Evolutionary conservation across 2,797 vertebrate genomes (phyloP).

Genomic region (Siniperca obscura): DNA sequence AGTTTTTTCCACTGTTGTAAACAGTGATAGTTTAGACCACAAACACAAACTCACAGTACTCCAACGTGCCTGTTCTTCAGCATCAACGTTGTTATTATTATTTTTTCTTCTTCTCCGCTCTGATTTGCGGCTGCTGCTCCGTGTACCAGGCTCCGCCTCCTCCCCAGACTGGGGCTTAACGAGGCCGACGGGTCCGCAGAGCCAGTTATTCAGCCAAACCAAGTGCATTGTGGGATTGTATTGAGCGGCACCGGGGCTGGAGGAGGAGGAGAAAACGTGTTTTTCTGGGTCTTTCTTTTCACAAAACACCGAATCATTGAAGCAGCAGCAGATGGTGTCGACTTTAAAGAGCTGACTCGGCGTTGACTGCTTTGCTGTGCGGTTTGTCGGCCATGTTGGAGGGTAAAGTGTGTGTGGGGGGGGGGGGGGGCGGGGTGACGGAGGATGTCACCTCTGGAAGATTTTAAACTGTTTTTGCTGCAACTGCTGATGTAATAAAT

Average conservation of each 20-base stretch:
- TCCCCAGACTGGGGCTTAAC: constrained; percentile 25
- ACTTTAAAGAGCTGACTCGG: constrained; percentile 17
- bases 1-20: constrained; percentile 94
- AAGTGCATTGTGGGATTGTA: constrained; percentile 60
- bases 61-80: constrained; percentile 81
- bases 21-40: constrained; percentile 92
- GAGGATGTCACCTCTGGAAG: constrained; percentile 28
- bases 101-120: constrained; percentile 61
- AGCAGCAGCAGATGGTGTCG: neutral
- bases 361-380: neutral
- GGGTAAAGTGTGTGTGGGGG: neutral
- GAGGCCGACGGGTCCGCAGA: neutral
- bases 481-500: constrained; percentile 75
- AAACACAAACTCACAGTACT: constrained; percentile 77
- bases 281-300: constrained; percentile 5
- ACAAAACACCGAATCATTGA: constrained; percentile 10
- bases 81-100: constrained; percentile 49
- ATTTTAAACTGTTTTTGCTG: constrained; percentile 73
- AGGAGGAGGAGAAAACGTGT: neutral
- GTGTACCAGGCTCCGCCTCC: constrained; percentile 38
- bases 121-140: constrained; percentile 60
- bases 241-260: neutral
- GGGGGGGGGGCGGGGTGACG: neutral
- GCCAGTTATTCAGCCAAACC: neutral
- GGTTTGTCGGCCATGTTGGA: constrained; percentile 46